Evolutionary conservation across 2,797 vertebrate species (phyloP).

Genomic region (Scomberomorus guttatus): DNA sequence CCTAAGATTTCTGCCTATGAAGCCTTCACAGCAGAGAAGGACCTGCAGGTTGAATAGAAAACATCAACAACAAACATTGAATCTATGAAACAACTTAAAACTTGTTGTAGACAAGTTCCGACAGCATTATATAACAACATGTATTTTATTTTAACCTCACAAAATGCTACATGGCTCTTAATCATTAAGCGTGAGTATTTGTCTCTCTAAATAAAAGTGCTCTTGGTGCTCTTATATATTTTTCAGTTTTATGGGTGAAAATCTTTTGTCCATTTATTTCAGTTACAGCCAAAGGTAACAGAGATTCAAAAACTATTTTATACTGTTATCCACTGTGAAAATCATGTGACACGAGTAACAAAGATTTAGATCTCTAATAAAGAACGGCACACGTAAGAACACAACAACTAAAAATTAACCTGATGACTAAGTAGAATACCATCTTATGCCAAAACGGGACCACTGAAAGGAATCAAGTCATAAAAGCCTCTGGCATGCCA

Average conservation of each 20-base stretch:
- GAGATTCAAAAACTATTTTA: not conserved
- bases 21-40: no score
- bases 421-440: not conserved
- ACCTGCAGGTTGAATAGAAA: no score
- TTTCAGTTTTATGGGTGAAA: not conserved
- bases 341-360: not conserved
- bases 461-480: constrained; percentile 3
- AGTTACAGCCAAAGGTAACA: not conserved
- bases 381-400: not conserved
- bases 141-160: not conserved
- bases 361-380: not conserved
- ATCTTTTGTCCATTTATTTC: not conserved
- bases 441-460: not conserved
- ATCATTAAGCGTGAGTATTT: not conserved
- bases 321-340: not conserved
- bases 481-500: not conserved
- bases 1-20: no score
- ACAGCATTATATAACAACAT: not conserved
- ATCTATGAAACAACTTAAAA: no score
- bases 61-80: no score
- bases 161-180: not conserved
- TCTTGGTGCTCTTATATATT: not conserved
- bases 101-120: not conserved
- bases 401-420: not conserved
- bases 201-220: not conserved